Base-by-base conservation (phyloP, 1,140 invertebrate genomes). In the Saccostrea echinata region DNA sequence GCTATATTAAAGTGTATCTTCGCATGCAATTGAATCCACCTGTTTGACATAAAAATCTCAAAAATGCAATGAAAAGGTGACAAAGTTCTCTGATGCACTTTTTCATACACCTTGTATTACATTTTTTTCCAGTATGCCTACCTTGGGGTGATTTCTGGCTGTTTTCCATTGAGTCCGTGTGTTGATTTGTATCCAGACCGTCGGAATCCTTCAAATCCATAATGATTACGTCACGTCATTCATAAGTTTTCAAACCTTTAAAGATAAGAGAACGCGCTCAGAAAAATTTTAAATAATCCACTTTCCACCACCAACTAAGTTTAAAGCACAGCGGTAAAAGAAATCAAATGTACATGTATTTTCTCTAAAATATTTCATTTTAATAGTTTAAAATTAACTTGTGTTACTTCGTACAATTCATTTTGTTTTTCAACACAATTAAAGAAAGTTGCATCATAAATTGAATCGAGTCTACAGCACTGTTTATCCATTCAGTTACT, bases 191-290 rank as follows among this genome's bases (percentile, higher is more conserved):
- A 27, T 76, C 68, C 68, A 76, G 27, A 2, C 68, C 27, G 12
- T 76, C 68, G 3, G 27, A 76, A 76, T 76, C 68, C 16, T 76
- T 76, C 24, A 27, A 76, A 76, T 76, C 68, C 68, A 76, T 76
- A 13, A 16, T 30, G 55, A 76, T 76, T 76, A 76, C 27, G 68
- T 76, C 68, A 76, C 68, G 68, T 76, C 30, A 76, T 27, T 76
- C 68, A 76, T 76, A 76, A 27, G 68, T 76, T 16, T 30, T 76
- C 68, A 76, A 27, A 76, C 68, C 27, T 30, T 61, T 76, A 30
- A 76, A 76, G n/a, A 76, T 11, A 16, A 76, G 30, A 33, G 13
- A 16, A 61, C 18, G 6, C n/a, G 6, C 6, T 1, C 21, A 61
- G 21, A 61, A 21, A 6, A 61, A 61, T 61, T 18, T 6, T 61